Conservation (phyloP, 2,113 vertebrate species). For the Tetrax tetrax region DNA sequence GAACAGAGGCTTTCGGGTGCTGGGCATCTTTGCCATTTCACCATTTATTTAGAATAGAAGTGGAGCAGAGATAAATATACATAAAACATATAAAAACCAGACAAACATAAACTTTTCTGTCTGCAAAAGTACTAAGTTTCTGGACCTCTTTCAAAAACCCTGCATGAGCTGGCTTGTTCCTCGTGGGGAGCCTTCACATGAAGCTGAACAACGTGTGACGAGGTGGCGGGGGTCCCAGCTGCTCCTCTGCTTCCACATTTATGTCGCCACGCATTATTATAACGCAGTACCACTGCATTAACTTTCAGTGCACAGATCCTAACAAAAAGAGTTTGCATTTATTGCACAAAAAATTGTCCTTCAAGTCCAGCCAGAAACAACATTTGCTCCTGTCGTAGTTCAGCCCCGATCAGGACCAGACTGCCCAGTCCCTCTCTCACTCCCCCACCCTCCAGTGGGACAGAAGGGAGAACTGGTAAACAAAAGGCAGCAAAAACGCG, state of each 20-base stretch:
- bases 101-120: not conserved
- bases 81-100: not conserved
- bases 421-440: too few species aligned
- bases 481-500: too few species aligned
- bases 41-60: not conserved
- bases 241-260: not conserved
- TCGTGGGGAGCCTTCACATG: not conserved
- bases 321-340: not conserved
- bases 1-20: not conserved
- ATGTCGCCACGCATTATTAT: not conserved
- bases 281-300: not conserved
- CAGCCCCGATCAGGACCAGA: too few species aligned
- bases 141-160: not conserved
- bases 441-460: too few species aligned
- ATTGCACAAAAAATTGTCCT: not conserved
- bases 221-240: not conserved
- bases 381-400: too few species aligned
- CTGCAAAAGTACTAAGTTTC: not conserved
- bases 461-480: too few species aligned
- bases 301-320: not conserved
- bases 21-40: not conserved
- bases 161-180: not conserved
- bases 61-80: not conserved
- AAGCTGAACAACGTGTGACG: not conserved
- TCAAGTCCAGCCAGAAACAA: not conserved